Base-by-base conservation (phyloP, 2,888 invertebrate genomes). In the Rhingia rostrata region DNA sequence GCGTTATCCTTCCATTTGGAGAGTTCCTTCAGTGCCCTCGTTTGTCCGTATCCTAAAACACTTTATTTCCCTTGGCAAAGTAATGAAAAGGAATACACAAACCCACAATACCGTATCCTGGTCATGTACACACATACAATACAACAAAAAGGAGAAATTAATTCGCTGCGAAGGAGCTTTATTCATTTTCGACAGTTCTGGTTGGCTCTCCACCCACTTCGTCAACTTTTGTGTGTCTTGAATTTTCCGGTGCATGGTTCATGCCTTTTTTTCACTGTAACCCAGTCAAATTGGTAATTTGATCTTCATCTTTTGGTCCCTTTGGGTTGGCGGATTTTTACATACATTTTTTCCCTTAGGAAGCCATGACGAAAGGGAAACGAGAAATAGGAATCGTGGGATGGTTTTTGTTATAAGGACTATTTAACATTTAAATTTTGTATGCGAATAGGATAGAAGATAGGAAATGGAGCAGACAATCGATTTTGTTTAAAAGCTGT, bases 401-500 rank as follows among this genome's bases (percentile, higher is more conserved):
- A 39, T 56, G 56, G 39, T 56, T 37, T 22, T 56, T 56, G 10
- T 56, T 56, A 22, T 56, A 37, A 39, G 37, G 56, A 56, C 56
- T 56, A 35, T 54, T 56, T 56, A 56, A n/a, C 54, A 54, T 54
- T 54, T 54, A 37, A 22, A 14, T 54, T 37, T 54, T 54, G 35
- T 54, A 54, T 54, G 35, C 35, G 54, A 37, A 14, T 14, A 39
- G 56, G 56, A 56, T 56, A 56, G 39, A 14, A 56, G 37, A 56
- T 56, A 56, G 37, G 39, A 56, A 56, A 56, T 56, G 56, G 35
- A 54, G 54, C 37, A 22, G 14, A 37, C 37, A 35, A 37, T 56
- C 37, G 56, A 37, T 37, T 37, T 7, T n/a, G 12, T 22, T 56
- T 30, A 12, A 45, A 45, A 12, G 43, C 12, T 43, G 43, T n/a